A percentile compares a stretch with the other conserved stretches of the same genome.
Evolutionary conservation across 2,888 invertebrate species (phyloP).

Genomic region (Steinernema scapterisci): DNA sequence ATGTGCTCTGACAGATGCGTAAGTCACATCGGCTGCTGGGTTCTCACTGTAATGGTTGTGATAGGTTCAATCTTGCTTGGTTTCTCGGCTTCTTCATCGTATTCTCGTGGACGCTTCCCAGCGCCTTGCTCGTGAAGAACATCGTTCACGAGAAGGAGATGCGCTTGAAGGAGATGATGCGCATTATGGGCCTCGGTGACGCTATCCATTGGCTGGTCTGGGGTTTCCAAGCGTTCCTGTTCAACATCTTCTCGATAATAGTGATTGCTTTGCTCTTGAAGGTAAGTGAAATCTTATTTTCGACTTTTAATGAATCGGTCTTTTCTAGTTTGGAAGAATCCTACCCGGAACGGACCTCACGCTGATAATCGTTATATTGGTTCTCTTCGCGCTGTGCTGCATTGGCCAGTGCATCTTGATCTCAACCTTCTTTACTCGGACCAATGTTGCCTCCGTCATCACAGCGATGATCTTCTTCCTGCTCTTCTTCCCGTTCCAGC

Average conservation of each 20-base stretch:
- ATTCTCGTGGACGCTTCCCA: conserved; percentile 71
- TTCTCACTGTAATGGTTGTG: not conserved
- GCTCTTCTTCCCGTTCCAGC: conserved; percentile 58
- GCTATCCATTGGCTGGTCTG: conserved; percentile 74
- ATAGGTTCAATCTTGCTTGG: conserved; percentile 57
- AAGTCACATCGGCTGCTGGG: conserved; percentile 67
- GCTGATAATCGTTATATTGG: conserved; percentile 74
- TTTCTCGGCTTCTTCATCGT: conserved; percentile 71
- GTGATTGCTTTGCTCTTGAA: conserved; percentile 69
- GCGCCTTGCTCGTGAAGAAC: conserved; percentile 71
- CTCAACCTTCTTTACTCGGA: conserved; percentile 73
- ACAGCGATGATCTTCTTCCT: conserved; percentile 71
- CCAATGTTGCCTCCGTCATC: conserved; percentile 72
- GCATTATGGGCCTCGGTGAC: conserved; percentile 67
- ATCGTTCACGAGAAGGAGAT: conserved; percentile 72
- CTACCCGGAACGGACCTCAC: conserved; percentile 75
- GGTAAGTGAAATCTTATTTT: conserved; percentile 67
- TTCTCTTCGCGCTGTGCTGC: conserved; percentile 72
- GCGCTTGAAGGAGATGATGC: conserved; percentile 71
- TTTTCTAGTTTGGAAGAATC: conserved; percentile 75
- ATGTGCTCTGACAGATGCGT: conserved; percentile 78
- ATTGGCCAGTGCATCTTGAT: conserved; percentile 71
- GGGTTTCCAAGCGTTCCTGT: conserved; percentile 72
- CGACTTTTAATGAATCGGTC: conserved; percentile 72
- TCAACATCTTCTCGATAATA: conserved; percentile 73